These are phyloP conservation scores for Chiroxiphia lanceolata DNA, from an alignment of 2,797 vertebrate species.

Conservation along the genomic window DNA sequence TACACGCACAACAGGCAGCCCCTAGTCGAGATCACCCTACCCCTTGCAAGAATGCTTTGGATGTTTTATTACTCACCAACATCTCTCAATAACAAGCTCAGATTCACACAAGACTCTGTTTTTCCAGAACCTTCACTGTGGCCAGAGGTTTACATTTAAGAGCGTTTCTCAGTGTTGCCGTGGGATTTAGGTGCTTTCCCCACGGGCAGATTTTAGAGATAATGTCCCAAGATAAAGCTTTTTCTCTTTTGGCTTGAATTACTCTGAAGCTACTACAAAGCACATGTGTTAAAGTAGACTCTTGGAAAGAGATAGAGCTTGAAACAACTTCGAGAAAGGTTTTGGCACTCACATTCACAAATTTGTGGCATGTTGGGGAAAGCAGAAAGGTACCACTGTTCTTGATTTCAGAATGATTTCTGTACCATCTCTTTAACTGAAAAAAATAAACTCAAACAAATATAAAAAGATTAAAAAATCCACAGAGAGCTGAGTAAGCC, in stretches of 20 bases:
- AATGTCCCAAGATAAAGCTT: neutral
- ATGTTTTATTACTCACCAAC: neutral
- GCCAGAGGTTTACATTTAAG: neutral
- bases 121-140: neutral
- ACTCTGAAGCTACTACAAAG: neutral
- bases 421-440: neutral
- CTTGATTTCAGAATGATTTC: neutral
- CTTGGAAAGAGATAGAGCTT: neutral
- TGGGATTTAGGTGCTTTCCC: too few relatives aligned
- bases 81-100: neutral
- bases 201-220: neutral
- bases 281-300: neutral
- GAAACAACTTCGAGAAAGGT: neutral
- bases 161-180: neutral
- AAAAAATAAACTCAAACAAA: neutral
- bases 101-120: neutral
- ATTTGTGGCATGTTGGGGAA: neutral
- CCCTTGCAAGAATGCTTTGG: neutral
- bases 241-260: neutral
- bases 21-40: neutral
- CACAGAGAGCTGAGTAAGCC: neutral
- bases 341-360: neutral
- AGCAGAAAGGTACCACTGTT: neutral
- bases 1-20: neutral
- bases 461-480: neutral